Evolutionary conservation across 2,888 invertebrate genomes (phyloP).

Genomic region (Drosophila meridiana): DNA sequence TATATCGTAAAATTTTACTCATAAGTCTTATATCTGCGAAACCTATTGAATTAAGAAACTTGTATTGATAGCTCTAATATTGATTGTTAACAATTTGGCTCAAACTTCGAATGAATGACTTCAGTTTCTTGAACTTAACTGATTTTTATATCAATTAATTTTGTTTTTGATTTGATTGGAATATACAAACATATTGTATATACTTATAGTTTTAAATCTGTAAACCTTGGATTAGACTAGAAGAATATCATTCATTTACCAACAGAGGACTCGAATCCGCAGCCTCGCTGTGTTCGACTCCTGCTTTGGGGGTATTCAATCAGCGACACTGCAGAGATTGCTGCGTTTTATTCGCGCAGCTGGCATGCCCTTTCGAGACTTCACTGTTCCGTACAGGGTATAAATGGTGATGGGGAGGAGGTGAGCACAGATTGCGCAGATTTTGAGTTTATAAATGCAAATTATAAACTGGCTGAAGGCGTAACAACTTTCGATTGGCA

Average conservation of each 20-base stretch:
- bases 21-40: too few relatives aligned
- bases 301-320: neutral
- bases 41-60: neutral
- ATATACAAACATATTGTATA: too few relatives aligned
- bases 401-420: conserved; percentile 1
- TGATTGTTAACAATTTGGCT: neutral
- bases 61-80: neutral
- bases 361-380: conserved; percentile 1
- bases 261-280: neutral
- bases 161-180: too few relatives aligned
- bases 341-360: neutral
- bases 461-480: conserved; percentile 69
- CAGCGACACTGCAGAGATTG: neutral
- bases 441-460: conserved; percentile 73
- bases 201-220: too few relatives aligned
- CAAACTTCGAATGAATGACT: neutral
- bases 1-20: neutral
- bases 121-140: neutral
- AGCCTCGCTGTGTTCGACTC: too few relatives aligned
- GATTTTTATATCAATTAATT: neutral
- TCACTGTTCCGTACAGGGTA: conserved; percentile 6
- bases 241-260: neutral
- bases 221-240: too few relatives aligned
- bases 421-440: conserved; percentile 63
- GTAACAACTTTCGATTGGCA: conserved; percentile 73